A percentile compares a stretch with the other conserved stretches of the same genome.
These are phyloP conservation scores for Sebastes vulpes DNA, from an alignment of 2,797 vertebrate genomes.

Conservation along the genomic window DNA sequence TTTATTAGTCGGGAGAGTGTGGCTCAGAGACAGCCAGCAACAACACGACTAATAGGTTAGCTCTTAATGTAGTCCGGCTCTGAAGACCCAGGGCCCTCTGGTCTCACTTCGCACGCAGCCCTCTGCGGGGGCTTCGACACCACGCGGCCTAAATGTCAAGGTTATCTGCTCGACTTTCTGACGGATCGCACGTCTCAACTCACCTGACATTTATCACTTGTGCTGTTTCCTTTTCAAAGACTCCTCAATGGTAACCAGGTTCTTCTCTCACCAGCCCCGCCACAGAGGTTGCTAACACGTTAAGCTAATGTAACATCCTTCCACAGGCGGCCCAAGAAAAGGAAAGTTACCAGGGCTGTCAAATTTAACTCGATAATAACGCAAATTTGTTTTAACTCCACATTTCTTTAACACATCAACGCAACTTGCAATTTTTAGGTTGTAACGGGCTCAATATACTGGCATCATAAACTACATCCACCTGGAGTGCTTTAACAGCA, in stretches of 20 bases:
- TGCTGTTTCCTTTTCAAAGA: slow-evolving; percentile 80
- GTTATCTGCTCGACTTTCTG: slow-evolving; percentile 88
- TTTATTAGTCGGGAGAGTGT: slow-evolving; percentile 90
- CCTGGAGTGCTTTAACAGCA: no score
- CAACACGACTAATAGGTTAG: slow-evolving; percentile 91
- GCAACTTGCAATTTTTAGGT: no score
- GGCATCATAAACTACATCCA: no score
- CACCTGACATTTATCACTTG: slow-evolving; percentile 89
- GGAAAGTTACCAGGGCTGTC: neutral
- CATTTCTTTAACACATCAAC: no score
- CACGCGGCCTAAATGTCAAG: slow-evolving; percentile 91
- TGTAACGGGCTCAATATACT: no score
- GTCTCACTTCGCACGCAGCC: slow-evolving; percentile 45
- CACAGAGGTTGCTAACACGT: neutral
- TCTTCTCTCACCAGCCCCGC: neutral
- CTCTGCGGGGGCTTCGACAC: slow-evolving; percentile 72
- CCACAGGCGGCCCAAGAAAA: neutral
- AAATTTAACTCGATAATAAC: rapidly evolving
- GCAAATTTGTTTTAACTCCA: no score
- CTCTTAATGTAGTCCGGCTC: slow-evolving; percentile 88
- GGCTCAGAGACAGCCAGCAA: slow-evolving; percentile 89
- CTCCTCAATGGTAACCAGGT: slow-evolving; percentile 58
- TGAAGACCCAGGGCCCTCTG: slow-evolving; percentile 64
- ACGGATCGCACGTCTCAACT: slow-evolving; percentile 73
- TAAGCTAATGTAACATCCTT: neutral